Evolutionary conservation across 2,113 vertebrate species (phyloP).

Genomic region (Ondatra zibethicus): DNA sequence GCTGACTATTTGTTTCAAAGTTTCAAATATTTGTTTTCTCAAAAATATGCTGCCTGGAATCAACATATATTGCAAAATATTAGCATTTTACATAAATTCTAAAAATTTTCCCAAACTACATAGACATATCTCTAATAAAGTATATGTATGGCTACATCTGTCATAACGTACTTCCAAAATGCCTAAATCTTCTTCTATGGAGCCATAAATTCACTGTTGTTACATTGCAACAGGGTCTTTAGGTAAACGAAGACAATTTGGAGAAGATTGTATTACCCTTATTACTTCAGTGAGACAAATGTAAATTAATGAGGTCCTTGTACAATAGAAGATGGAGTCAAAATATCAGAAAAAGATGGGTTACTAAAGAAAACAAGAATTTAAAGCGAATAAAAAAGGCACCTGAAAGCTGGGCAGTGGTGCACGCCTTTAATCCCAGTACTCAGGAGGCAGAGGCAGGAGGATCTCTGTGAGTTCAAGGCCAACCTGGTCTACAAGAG

Average conservation of each 20-base stretch:
- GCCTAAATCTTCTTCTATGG: not conserved
- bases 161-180: not conserved
- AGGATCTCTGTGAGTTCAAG: too few species aligned
- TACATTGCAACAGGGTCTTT: not conserved
- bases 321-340: not conserved
- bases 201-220: not conserved
- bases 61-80: not conserved
- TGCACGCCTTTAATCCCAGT: too few species aligned
- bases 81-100: not conserved
- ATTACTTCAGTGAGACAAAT: not conserved
- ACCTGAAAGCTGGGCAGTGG: not conserved
- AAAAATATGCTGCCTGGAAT: not conserved
- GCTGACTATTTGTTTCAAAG: not conserved
- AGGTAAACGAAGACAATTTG: not conserved
- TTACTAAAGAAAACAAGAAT: not conserved
- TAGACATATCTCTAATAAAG: not conserved
- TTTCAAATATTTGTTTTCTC: not conserved
- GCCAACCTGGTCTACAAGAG: too few species aligned
- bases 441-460: too few species aligned
- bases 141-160: not conserved
- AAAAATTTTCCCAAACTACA: not conserved
- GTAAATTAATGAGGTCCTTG: rapidly evolving
- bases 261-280: not conserved
- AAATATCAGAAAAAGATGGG: not conserved
- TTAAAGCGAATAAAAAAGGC: not conserved